A percentile compares a stretch with the other conserved stretches of the same genome.
phyloP scores from a whole-genome alignment of 2,888 invertebrate genomes.

The Neoaliturus tenellus region DNA sequence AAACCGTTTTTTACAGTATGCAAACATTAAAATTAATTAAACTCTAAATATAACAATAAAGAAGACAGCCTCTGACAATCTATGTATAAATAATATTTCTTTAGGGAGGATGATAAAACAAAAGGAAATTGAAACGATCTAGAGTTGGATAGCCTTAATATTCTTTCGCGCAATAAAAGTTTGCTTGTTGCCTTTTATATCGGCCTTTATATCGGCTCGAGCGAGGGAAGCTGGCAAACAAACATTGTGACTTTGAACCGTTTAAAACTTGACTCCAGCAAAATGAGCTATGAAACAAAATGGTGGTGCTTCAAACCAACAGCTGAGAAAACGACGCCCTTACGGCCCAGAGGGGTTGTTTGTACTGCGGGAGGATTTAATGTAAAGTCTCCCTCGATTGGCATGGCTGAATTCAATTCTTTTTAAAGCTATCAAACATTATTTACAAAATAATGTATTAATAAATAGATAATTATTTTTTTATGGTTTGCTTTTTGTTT shows the following conservation, averaged over 20 bases:
- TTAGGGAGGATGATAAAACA: background rate
- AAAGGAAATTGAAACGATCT: background rate
- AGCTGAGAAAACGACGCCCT: slow-evolving; percentile 19
- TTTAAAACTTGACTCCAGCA: slow-evolving; percentile 42
- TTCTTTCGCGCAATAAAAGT: slow-evolving; percentile 1
- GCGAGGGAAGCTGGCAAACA: background rate
- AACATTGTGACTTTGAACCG: slow-evolving; percentile 30
- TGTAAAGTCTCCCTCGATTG: too few relatives aligned
- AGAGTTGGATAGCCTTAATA: background rate
- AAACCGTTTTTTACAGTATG: too few relatives aligned
- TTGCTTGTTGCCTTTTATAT: background rate
- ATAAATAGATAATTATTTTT: too few relatives aligned
- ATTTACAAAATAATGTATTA: too few relatives aligned
- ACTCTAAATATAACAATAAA: too few relatives aligned
- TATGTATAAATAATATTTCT: too few relatives aligned
- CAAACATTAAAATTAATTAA: too few relatives aligned
- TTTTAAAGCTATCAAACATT: too few relatives aligned
- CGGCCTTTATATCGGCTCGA: background rate
- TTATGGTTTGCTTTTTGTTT: too few relatives aligned
- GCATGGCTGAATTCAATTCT: too few relatives aligned
- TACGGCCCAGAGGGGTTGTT: background rate
- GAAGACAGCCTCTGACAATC: too few relatives aligned
- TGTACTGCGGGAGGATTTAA: background rate
- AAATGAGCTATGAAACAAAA: slow-evolving; percentile 49
- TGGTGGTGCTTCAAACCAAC: slow-evolving; percentile 43